Conservation (phyloP, 2,113 vertebrate genomes). For the Elaphurus davidianus region DNA sequence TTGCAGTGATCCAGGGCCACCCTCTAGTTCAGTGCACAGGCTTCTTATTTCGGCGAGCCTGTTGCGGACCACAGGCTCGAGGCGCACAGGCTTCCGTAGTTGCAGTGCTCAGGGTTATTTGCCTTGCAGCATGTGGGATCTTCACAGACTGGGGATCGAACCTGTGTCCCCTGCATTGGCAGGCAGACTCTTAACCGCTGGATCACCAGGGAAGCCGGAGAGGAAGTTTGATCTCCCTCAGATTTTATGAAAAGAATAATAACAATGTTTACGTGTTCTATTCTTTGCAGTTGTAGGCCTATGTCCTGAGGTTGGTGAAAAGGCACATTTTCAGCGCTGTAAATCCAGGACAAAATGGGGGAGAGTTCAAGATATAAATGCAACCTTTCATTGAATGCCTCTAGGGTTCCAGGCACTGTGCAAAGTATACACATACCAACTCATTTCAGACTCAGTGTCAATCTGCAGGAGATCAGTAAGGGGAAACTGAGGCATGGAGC, state of each 20-base stretch:
- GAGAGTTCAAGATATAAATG: neutral
- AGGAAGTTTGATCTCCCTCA: neutral
- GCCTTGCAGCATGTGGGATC: neutral
- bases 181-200: neutral
- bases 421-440: rapidly evolving
- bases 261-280: neutral
- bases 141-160: neutral
- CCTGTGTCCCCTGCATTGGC: neutral
- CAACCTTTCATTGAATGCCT: neutral
- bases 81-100: rapidly evolving
- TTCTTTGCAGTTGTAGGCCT: neutral
- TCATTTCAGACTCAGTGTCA: neutral
- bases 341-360: neutral
- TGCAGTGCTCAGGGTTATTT: neutral
- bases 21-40: neutral
- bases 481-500: neutral
- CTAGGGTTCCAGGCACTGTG: neutral
- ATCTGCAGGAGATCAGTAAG: neutral
- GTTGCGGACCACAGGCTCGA: neutral
- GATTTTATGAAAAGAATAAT: neutral
- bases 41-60: neutral
- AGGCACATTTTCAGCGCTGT: neutral
- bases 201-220: neutral
- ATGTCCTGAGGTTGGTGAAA: neutral
- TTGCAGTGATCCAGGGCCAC: neutral